These are phyloP conservation scores for Athrips mouffetella DNA, from an alignment of 2,888 invertebrate genomes.

Conservation along the genomic window DNA sequence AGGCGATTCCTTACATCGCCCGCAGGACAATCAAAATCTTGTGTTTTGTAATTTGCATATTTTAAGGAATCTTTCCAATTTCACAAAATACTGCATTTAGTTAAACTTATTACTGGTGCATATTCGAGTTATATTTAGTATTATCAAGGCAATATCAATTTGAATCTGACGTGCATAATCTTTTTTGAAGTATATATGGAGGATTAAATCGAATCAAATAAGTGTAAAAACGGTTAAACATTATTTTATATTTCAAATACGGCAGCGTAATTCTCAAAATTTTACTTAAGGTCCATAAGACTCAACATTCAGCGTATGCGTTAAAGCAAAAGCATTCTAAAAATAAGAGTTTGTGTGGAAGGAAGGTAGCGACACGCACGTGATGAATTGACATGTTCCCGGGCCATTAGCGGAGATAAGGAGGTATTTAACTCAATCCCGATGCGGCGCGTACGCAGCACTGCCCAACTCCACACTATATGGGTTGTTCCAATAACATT, in stretches of 20 bases:
- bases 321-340: neutral
- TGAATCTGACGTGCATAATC: neutral
- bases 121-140: neutral
- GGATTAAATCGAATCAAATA: neutral
- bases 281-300: no score
- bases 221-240: no score
- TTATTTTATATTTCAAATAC: no score
- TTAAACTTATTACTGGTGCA: conserved; percentile 7
- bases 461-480: conserved; percentile 27
- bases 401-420: conserved; percentile 73
- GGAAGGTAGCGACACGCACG: conserved; percentile 45
- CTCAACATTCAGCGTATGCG: neutral
- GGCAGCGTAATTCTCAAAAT: no score
- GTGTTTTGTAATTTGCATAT: conserved; percentile 31
- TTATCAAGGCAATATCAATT: neutral
- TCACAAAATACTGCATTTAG: conserved; percentile 6
- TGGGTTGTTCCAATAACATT: conserved; percentile 34
- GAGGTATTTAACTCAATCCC: conserved; percentile 71
- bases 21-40: conserved; percentile 46
- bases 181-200: no score
- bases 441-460: conserved; percentile 42
- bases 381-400: conserved; percentile 76
- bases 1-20: neutral
- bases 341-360: no score
- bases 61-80: conserved; percentile 7